Conservation (phyloP, 2,888 invertebrate genomes). For the Leucoma salicis region DNA sequence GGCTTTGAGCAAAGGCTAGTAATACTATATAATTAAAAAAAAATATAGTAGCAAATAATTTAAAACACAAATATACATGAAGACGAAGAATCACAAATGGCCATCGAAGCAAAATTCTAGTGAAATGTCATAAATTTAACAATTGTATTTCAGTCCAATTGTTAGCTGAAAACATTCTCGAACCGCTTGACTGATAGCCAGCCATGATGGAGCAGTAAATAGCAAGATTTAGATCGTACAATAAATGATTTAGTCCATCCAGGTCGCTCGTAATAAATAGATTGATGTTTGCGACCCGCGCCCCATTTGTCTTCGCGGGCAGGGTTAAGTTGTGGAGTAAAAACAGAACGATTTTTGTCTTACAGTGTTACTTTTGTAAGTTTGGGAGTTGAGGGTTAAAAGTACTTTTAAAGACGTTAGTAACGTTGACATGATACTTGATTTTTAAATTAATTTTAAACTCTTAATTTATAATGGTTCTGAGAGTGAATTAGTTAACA, state of each 20-base stretch:
- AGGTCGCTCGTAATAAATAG: constrained; percentile 70
- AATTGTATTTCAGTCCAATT: constrained; percentile 19
- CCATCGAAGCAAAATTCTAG: too few species aligned
- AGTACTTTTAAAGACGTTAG: too few species aligned
- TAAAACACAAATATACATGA: too few species aligned
- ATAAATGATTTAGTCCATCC: constrained; percentile 76
- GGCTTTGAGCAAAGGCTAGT: too few species aligned
- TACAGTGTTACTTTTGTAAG: neutral
- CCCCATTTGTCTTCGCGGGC: constrained; percentile 60
- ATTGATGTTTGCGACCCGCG: constrained; percentile 66
- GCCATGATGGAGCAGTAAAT: constrained; percentile 66
- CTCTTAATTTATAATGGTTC: too few species aligned
- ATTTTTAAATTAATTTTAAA: too few species aligned
- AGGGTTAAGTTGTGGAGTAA: constrained; percentile 28
- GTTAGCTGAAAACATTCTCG: constrained; percentile 34
- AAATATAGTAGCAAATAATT: too few species aligned
- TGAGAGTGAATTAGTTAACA: too few species aligned
- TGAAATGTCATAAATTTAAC: too few species aligned
- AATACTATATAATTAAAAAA: too few species aligned
- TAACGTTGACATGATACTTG: too few species aligned
- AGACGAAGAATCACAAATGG: too few species aligned
- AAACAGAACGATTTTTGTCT: constrained; percentile 31
- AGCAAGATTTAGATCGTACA: constrained; percentile 67
- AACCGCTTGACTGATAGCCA: constrained; percentile 54
- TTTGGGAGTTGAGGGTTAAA: constrained; percentile 4